Conservation (phyloP, 2,888 invertebrate genomes). For the Dasypolia templi region DNA sequence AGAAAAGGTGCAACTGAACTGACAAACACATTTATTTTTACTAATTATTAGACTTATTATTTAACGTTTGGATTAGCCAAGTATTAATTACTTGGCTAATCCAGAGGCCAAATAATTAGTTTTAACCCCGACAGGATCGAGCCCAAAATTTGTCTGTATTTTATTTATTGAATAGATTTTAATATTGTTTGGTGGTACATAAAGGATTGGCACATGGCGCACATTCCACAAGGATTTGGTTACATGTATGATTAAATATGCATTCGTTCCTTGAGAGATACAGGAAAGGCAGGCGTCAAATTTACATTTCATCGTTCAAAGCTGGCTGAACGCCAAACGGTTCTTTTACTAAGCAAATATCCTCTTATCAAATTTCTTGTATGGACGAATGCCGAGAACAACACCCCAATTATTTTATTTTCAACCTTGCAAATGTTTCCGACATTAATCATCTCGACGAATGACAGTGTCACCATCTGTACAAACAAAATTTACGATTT, state of each 20-base stretch:
- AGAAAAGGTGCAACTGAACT: constrained; percentile 10
- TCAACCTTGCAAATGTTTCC: background rate
- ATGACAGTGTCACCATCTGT: background rate
- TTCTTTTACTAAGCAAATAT: constrained; percentile 21
- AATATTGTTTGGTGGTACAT: background rate
- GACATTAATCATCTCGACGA: background rate
- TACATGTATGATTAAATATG: constrained; percentile 29
- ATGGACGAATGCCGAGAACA: constrained; percentile 16
- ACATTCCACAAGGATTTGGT: constrained; percentile 2
- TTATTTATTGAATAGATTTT: background rate
- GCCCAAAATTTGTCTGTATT: background rate
- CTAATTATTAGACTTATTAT: no score
- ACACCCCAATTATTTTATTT: constrained; percentile 2
- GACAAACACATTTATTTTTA: background rate
- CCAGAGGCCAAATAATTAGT: background rate
- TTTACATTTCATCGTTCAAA: no score
- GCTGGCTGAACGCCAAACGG: constrained; percentile 50
- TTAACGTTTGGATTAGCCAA: no score
- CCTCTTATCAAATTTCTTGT: constrained; percentile 37
- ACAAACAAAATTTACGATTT: constrained; percentile 20
- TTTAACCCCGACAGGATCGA: background rate
- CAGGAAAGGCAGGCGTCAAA: no score
- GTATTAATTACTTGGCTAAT: background rate
- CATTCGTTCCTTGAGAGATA: background rate
- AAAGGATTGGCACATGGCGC: constrained; percentile 2